These are phyloP conservation scores for Ranitomeya variabilis DNA, from an alignment of 2,113 vertebrate species.

Conservation along the genomic window DNA sequence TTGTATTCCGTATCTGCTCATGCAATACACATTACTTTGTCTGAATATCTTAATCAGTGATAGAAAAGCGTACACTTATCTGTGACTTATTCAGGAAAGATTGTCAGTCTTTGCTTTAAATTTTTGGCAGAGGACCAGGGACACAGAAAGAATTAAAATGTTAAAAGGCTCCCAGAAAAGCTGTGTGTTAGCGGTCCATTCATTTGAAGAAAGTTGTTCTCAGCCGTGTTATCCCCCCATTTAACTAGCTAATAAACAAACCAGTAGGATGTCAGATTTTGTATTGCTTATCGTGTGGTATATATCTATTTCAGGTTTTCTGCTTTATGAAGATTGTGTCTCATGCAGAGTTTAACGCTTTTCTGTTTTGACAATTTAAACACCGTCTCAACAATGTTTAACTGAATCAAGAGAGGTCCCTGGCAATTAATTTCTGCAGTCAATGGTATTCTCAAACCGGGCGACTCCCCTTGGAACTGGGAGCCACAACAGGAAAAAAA, in stretches of 20 bases:
- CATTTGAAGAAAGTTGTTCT: conserved; percentile 62
- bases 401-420: conserved; percentile 68
- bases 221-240: conserved; percentile 60
- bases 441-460: conserved; percentile 72
- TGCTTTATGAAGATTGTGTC: conserved; percentile 48
- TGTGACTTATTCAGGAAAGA: conserved; percentile 67
- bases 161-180: conserved; percentile 64
- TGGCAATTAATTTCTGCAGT: conserved; percentile 74
- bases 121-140: conserved; percentile 64
- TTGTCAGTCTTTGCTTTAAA: conserved; percentile 64
- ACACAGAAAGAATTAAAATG: conserved; percentile 62
- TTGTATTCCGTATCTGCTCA: conserved; percentile 61
- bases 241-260: conserved; percentile 63
- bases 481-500: conserved; percentile 67
- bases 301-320: conserved; percentile 58
- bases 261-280: conserved; percentile 48
- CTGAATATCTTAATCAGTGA: conserved; percentile 71
- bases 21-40: conserved; percentile 62
- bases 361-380: conserved; percentile 73
- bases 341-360: conserved; percentile 63
- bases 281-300: conserved; percentile 40
- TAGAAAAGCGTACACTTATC: conserved; percentile 67
- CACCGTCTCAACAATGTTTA: conserved; percentile 68
- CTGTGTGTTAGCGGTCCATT: conserved; percentile 63
- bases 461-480: conserved; percentile 70